These are phyloP conservation scores for Phymanthus crucifer DNA, from an alignment of 92 coral and sea anemone genomes.

Conservation along the genomic window DNA sequence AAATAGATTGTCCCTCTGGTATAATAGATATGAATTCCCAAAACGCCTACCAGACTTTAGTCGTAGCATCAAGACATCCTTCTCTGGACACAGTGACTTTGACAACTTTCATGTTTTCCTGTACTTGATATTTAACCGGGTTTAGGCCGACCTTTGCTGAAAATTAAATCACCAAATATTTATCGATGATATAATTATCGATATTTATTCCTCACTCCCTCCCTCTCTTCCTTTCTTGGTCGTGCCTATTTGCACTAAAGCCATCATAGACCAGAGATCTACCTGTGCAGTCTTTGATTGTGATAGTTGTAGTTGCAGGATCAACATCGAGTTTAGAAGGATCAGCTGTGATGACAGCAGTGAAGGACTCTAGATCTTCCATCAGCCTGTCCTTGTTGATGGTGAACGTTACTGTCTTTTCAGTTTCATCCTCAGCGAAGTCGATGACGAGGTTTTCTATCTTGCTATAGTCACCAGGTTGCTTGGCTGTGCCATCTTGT, in stretches of 20 bases:
- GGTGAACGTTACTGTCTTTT: slow-evolving; percentile 22
- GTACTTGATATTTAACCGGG: slow-evolving; percentile 1
- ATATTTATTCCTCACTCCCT: too few species aligned
- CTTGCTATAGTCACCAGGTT: slow-evolving; percentile 21
- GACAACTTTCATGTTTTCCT: slow-evolving; percentile 9
- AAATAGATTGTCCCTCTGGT: too few species aligned
- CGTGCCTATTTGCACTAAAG: too few species aligned
- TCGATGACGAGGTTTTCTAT: slow-evolving; percentile 16
- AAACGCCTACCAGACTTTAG: slow-evolving; percentile 20
- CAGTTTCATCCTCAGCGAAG: slow-evolving; percentile 15
- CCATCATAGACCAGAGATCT: too few species aligned
- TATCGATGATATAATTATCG: too few species aligned
- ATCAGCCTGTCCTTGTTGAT: slow-evolving; percentile 13
- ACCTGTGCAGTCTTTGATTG: slow-evolving; percentile 24
- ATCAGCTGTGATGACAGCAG: slow-evolving; percentile 18
- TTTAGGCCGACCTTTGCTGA: slow-evolving; percentile 16
- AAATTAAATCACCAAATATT: neutral
- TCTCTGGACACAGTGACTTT: slow-evolving; percentile 22
- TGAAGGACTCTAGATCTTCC: slow-evolving; percentile 21
- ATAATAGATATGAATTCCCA: too few species aligned
- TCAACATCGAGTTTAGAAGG: slow-evolving; percentile 15
- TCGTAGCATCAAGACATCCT: slow-evolving; percentile 8
- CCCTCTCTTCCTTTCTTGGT: too few species aligned
- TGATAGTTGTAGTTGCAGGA: neutral
- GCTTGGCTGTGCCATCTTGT: slow-evolving; percentile 14